Evolutionary conservation across 2,888 invertebrate species (phyloP), one percentile per base, ranked within the genome.

Genomic region (Platycnemis pennipes): DNA sequence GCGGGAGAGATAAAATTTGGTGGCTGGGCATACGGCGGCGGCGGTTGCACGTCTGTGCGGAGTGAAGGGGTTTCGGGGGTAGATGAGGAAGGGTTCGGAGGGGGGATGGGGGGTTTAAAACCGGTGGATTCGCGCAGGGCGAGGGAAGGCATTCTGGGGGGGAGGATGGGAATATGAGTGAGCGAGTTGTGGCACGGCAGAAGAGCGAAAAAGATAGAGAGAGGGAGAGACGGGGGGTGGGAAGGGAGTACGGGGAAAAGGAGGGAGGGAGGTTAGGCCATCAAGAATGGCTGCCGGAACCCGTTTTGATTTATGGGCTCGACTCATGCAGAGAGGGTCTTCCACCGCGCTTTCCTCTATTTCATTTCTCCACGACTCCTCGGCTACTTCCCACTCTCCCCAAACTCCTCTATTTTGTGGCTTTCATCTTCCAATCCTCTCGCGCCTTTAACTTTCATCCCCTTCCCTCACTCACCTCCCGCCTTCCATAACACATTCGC

Each of bases 231-330:
- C 8, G 22, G 8, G 3, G 42, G 85, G 44, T 4, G 87, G 3
- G 87, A 45, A 11, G 45, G 87, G 45, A 87, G 87, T n/a, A 16
- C n/a, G 44, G 42, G n/a, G 45, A 45, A n/a, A 19, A 42, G 53
- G 91, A 63, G 16, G 87, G 46, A 63, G 53, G 56, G 53, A 22
- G 7, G 89, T 16, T 31, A 63, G 44, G 42, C 56, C 63, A 91
- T 91, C 91, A 91, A 91, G 63, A 91, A 91, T 91, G 91, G 91
- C 91, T 91, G 91, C 91, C 63, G 53, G 91, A 91, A 91, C 91
- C 91, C 91, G 91, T 91, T 91, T 91, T 91, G 91, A 91, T 91
- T 91, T 91, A 91, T 91, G 91, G 56, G 91, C 91, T 91, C 91
- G 44, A 63, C 91, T 56, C 91, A 91, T 91, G 91, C 91, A 91